Conservation (phyloP, 2,888 invertebrate genomes). For the Macaria liturata region DNA sequence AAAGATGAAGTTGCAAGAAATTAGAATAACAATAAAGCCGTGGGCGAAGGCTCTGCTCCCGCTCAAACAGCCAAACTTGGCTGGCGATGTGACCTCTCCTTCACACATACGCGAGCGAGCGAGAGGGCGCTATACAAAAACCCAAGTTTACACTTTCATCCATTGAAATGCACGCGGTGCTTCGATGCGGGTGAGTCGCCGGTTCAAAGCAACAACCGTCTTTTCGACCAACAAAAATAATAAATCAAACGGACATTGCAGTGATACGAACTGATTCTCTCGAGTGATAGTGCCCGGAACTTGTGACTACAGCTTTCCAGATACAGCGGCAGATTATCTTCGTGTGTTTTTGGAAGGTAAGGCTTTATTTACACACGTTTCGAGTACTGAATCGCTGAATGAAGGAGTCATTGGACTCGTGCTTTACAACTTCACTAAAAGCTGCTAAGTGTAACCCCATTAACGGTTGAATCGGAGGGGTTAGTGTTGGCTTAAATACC, state of each 20-base stretch:
- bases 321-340: conserved; percentile 12
- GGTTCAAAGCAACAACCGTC: conserved; percentile 67
- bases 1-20: conserved; percentile 45
- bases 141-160: conserved; percentile 81
- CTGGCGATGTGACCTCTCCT: conserved; percentile 54
- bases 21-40: conserved; percentile 71
- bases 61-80: conserved; percentile 64
- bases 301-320: conserved; percentile 18
- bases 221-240: conserved; percentile 64
- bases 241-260: conserved; percentile 53
- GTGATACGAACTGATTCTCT: conserved; percentile 52
- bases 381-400: conserved; percentile 13
- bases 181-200: conserved; percentile 70
- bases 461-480: conserved; percentile 1
- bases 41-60: conserved; percentile 70
- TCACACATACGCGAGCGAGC: conserved; percentile 53
- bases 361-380: conserved; percentile 22
- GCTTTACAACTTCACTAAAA: conserved; percentile 6
- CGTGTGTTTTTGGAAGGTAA: conserved; percentile 26
- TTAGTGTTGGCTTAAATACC: too few species aligned
- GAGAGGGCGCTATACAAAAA: conserved; percentile 80
- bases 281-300: conserved; percentile 50
- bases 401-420: conserved; percentile 14
- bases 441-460: conserved; percentile 5
- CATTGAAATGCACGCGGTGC: conserved; percentile 80